Percentiles rank a stretch among this genome's conserved stretches.
Conservation (phyloP, 1,140 invertebrate genomes). For the Aphidius gifuensis region DNA sequence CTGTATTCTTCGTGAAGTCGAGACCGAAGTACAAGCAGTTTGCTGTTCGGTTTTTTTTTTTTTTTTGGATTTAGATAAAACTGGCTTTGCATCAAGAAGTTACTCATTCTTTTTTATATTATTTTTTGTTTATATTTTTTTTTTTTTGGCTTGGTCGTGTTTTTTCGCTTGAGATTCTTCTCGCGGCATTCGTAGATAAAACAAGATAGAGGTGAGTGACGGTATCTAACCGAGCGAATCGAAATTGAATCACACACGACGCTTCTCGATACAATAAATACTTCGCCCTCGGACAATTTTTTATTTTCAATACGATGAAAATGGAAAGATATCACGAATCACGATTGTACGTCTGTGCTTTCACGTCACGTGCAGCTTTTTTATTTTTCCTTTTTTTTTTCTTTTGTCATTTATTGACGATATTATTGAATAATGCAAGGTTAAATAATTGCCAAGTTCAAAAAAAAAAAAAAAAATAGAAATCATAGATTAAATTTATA, state of each 20-base stretch:
- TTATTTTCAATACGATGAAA: constrained; percentile 27
- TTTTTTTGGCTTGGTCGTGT: no score
- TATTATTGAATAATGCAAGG: no score
- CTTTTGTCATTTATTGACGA: no score
- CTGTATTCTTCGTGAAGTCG: no score
- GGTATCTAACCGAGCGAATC: constrained; percentile 15
- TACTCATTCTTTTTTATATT: background rate
- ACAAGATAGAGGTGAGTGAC: constrained; percentile 16
- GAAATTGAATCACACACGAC: constrained; percentile 19
- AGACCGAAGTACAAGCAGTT: no score
- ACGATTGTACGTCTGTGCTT: constrained; percentile 16
- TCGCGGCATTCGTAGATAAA: constrained; percentile 6
- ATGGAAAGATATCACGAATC: constrained; percentile 35
- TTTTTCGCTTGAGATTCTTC: constrained; percentile 1
- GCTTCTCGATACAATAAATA: constrained; percentile 21
- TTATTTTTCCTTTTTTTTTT: constrained; percentile 1
- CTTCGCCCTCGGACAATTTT: background rate
- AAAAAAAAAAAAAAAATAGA: no score
- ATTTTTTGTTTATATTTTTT: no score
- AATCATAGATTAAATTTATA: no score
- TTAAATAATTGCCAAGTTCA: no score
- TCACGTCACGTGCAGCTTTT: constrained; percentile 4
- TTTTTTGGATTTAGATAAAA: background rate
- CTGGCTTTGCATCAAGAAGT: background rate
- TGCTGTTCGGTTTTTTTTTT: no score